These are phyloP conservation scores for Pegea sp. DNA, from an alignment of 23 tunicate genomes.

Conservation along the genomic window DNA sequence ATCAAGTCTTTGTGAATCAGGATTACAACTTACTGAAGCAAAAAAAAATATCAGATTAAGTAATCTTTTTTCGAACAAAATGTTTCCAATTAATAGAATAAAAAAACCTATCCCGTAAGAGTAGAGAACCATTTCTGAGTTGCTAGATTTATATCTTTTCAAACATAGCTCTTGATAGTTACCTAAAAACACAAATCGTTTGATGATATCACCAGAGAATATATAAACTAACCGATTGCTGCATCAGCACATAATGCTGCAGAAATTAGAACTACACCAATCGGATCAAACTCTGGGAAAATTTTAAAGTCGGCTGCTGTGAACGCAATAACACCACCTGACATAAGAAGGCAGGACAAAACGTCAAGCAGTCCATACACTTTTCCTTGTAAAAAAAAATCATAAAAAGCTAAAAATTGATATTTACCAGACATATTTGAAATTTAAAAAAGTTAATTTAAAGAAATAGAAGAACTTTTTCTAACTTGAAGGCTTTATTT, in stretches of 20 bases:
- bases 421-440: too few species aligned
- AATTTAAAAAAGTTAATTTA: too few species aligned
- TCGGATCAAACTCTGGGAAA: slow-evolving; percentile 53
- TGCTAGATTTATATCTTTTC: slow-evolving; percentile 20
- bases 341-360: slow-evolving; percentile 26
- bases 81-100: slow-evolving; percentile 17
- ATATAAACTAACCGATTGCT: slow-evolving; percentile 21
- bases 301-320: slow-evolving; percentile 45
- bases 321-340: slow-evolving; percentile 39
- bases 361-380: slow-evolving; percentile 21
- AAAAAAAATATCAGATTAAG: slow-evolving; percentile 8
- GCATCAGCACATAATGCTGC: slow-evolving; percentile 64
- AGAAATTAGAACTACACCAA: slow-evolving; percentile 43
- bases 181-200: slow-evolving; percentile 6
- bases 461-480: too few species aligned
- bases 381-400: slow-evolving; percentile 24
- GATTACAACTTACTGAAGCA: slow-evolving; percentile 14
- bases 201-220: not conserved
- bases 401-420: too few species aligned
- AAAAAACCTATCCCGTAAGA: slow-evolving; percentile 52
- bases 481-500: too few species aligned
- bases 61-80: slow-evolving; percentile 5
- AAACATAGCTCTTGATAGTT: slow-evolving; percentile 43
- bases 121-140: slow-evolving; percentile 50
- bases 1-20: too few species aligned